Base-by-base conservation (phyloP, 2,888 invertebrate genomes). In the Epirrhoe tristata region DNA sequence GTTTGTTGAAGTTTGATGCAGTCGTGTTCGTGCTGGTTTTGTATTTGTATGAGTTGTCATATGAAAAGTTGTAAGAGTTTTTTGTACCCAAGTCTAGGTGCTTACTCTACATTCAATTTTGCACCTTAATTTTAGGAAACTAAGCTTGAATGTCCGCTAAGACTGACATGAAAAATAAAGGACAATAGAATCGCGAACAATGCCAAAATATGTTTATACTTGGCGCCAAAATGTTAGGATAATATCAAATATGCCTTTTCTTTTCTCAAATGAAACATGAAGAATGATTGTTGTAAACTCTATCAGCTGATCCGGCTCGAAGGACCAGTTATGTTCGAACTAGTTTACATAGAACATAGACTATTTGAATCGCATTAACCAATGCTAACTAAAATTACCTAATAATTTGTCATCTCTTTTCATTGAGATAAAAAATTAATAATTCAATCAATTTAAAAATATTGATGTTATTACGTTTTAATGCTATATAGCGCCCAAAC, bases 1-100 rank as follows among this genome's bases (percentile, higher is more conserved):
- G 73, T 64, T 67, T 74, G 66, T 69, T 72, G 72, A 67, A 60
- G 71, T 78, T 77, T 75, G 58, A 63, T 69, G 60, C 48, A 36
- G 61, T 61, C 5, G 50, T 52, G 34, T 58, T 58, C 58, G 46
- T 58, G 36, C 48, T 50, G 52, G 52, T 63, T 52, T 48, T 52
- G 57, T 63, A 39, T 3, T 43, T 51, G 10, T 46, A 46, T 48
- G 16, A 16, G 48, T 48, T 48, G 48, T 48, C 16, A 6, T 16
- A 16, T 48, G 7, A 48, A 48, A 4, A 16, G 10, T 16, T 48
- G 48, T 6, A 48, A 14, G 36, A 7, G 10, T 12, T 12, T 12
- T 24, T 43, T 14, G 16, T 48, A 16, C 48, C 16, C 16, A 48
- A 48, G 48, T 48, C 16, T 14, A 2, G 16, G 36, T 54, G 14